Conservation (phyloP, 2,888 invertebrate genomes). For the Xestoiulus laeticollis region DNA sequence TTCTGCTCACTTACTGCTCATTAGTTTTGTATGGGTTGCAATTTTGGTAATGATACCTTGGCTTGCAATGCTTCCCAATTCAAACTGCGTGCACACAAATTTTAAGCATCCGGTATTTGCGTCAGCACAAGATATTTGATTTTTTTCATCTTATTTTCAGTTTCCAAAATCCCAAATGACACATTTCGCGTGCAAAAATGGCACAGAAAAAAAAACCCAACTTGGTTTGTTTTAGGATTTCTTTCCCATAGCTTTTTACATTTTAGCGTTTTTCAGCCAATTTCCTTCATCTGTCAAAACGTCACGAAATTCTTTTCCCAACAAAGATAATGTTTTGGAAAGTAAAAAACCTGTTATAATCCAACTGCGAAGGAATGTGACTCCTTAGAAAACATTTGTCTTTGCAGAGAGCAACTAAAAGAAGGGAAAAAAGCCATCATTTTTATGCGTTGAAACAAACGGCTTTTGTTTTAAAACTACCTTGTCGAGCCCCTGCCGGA, state of each 20-base stretch:
- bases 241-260: neutral
- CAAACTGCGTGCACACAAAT: neutral
- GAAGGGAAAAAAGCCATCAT: constrained; percentile 10
- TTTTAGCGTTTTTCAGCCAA: constrained; percentile 8
- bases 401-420: neutral
- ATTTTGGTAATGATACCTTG: no score
- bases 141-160: neutral
- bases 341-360: constrained; percentile 4
- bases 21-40: no score
- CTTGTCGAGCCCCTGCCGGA: neutral
- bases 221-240: neutral
- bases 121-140: neutral
- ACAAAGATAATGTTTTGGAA: neutral
- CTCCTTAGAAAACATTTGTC: constrained; percentile 26
- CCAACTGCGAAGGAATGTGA: constrained; percentile 16
- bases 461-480: neutral
- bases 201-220: neutral
- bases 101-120: neutral
- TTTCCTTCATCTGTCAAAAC: constrained; percentile 26
- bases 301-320: neutral
- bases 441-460: neutral
- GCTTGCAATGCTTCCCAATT: neutral
- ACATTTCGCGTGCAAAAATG: neutral
- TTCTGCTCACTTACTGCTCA: no score
- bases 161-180: neutral